Evolutionary conservation across 64 coral and sea anemone genomes (phyloP).

Genomic region (Montipora capricornis): DNA sequence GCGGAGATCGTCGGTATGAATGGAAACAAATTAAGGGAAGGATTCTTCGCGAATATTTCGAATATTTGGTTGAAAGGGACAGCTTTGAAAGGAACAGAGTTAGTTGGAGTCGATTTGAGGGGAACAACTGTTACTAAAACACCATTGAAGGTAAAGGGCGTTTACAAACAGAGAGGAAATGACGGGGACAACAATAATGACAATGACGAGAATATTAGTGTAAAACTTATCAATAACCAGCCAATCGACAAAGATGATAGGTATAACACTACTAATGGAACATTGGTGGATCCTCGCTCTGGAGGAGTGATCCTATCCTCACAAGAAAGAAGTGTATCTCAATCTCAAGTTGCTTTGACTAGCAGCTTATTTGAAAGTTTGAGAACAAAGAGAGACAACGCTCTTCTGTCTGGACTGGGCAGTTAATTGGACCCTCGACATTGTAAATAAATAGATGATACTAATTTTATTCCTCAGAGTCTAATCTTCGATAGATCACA

Average conservation of each 20-base stretch:
- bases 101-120: not conserved
- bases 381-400: not conserved
- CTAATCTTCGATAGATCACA: not conserved
- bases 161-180: not conserved
- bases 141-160: not conserved
- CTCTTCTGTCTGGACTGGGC: not conserved
- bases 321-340: not conserved
- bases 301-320: not conserved
- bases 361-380: not conserved
- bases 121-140: not conserved
- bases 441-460: not conserved
- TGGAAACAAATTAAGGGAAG: not conserved
- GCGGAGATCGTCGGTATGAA: not conserved
- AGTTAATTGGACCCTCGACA: not conserved
- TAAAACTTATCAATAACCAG: not conserved
- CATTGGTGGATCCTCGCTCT: not conserved
- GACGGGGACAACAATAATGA: not conserved
- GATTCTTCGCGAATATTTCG: not conserved
- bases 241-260: not conserved
- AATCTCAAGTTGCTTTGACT: not conserved
- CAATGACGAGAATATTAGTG: not conserved
- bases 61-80: not conserved
- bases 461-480: not conserved
- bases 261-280: not conserved
- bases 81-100: not conserved